Base-by-base conservation (phyloP, 1,140 invertebrate genomes). In the Cephus cinctus region DNA sequence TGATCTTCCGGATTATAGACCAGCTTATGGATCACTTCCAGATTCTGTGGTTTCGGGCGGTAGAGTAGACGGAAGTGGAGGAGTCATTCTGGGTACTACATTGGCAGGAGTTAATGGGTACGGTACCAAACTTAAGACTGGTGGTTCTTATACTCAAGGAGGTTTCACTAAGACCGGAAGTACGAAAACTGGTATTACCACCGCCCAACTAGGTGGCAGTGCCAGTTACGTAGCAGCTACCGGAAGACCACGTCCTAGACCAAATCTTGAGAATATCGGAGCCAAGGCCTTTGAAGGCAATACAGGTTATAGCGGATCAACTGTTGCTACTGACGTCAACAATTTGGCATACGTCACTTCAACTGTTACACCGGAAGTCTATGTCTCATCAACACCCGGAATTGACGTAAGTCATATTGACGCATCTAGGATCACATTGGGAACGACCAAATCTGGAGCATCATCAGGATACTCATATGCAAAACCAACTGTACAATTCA, bases 91-190 rank as follows among this genome's bases (percentile, higher is more conserved):
- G 18, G 56, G 49, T 36, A 50, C 31, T 11, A 50, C 43, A n/a
- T 30, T 45, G 2, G 6, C 19, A 2, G 19, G 18, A 16, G 11
- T 35, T 16, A 11, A 22, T n/a, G 27, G 41, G 3, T 34, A 39
- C 18, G 35, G 20, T 18, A 41, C 39, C 6, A 47, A 44, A 22
- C 20, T 11, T 4, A 39, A 41, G 2, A 14, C 11, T 35, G 31
- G 19, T 18, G 42, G 31, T 50, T n/a, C 35, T 8, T 55, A 34
- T 45, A 65, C 55, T 5, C 52, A 47, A 47, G 62, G 54, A 55
- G 67, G 59, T 20, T 72, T 72, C 14, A 72, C 73, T 0, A 77
- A 77, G 56, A 69, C 64, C 4, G 73, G 71, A n/a, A 53, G 58
- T 12, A 76, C 75, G 0, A 73, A 62, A 23, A 76, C 75, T 4